Conservation (phyloP, 2,888 invertebrate species). For the Exephanes ischioxanthus region DNA sequence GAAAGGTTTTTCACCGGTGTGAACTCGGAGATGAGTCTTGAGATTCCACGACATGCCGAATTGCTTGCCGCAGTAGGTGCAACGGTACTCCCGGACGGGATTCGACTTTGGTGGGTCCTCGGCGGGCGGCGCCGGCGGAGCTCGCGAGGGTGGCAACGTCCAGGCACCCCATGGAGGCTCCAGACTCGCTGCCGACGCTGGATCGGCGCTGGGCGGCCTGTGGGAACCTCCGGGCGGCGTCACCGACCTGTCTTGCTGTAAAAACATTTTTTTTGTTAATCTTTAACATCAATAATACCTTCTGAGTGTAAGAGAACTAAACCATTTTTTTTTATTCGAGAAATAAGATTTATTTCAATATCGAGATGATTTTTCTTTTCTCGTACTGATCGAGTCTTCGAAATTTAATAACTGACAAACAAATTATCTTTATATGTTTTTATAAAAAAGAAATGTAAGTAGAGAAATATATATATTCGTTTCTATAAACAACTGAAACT, state of each 20-base stretch:
- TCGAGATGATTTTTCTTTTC: neutral
- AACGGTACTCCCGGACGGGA: slow-evolving; percentile 94
- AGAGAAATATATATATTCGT: no score
- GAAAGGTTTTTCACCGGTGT: slow-evolving; percentile 95
- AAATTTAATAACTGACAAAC: no score
- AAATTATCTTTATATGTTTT: no score
- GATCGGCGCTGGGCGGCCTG: slow-evolving; percentile 83
- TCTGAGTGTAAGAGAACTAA: neutral
- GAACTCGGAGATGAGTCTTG: slow-evolving; percentile 94
- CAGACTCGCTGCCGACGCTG: slow-evolving; percentile 78
- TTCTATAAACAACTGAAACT: no score
- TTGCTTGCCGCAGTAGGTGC: slow-evolving; percentile 95
- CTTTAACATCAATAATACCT: slow-evolving; percentile 4
- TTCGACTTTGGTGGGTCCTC: slow-evolving; percentile 87
- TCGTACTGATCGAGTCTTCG: no score
- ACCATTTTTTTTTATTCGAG: neutral
- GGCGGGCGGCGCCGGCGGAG: slow-evolving; percentile 87
- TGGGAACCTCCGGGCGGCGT: slow-evolving; percentile 83
- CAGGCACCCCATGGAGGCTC: slow-evolving; percentile 83
- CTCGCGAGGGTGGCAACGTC: slow-evolving; percentile 86
- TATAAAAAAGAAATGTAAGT: no score
- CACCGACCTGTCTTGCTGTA: slow-evolving; percentile 82
- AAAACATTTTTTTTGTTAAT: slow-evolving; percentile 12
- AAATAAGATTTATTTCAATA: neutral
- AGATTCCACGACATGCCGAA: slow-evolving; percentile 97